Base-by-base conservation (phyloP, 2,113 vertebrate genomes). In the Cyprinodon brontotheroides region DNA sequence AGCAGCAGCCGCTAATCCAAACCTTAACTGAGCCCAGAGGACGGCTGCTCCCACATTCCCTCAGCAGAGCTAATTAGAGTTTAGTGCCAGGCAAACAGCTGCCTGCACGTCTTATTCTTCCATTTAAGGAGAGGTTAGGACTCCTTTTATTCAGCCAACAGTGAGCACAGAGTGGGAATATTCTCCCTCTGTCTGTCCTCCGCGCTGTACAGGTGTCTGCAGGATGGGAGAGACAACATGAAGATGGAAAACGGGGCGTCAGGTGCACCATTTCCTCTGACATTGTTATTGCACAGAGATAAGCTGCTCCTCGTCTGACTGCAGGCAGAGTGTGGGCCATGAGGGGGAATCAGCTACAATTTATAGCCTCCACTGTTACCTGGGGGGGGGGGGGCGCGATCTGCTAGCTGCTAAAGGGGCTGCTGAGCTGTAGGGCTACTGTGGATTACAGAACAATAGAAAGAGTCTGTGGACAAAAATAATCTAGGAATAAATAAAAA, bases 211-310 rank as follows among this genome's bases (percentile, higher is more conserved):
- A 74, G 80, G 65, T 66, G 17, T 86, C 62, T 84, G 59, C 45
- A 29, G 7, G 45, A 10, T 37, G 29, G 73, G 48, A 68, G 67
- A 65, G 65, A 73, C 64, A 78, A 61, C 65, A 59, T 74, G 73
- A 78, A 80, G 79, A 71, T 61, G 78, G 82, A 86, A 86, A 86
- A 75, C 70, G 71, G 50, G 63, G 78, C 40, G 72, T 84, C 80
- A 84, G 82, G 74, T 88, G 81, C 80, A 79, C 71, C 40, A 75
- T 89, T 86, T 86, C 81, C 80, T 80, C 67, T 60, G 76, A 86
- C 86, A 85, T 83, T 79, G 83, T 87, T 90, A 91, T 87, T 87
- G 81, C 81, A 81, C 87, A 87, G 77, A 85, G 83, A 86, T 89
- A 77, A 86, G 86, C 86, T 78, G 66, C 86, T 89, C 84, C 66